A percentile compares a stretch with the other conserved stretches of the same genome.
phyloP scores from a whole-genome alignment of 2,888 invertebrate species.

The Gryllus longicercus region DNA sequence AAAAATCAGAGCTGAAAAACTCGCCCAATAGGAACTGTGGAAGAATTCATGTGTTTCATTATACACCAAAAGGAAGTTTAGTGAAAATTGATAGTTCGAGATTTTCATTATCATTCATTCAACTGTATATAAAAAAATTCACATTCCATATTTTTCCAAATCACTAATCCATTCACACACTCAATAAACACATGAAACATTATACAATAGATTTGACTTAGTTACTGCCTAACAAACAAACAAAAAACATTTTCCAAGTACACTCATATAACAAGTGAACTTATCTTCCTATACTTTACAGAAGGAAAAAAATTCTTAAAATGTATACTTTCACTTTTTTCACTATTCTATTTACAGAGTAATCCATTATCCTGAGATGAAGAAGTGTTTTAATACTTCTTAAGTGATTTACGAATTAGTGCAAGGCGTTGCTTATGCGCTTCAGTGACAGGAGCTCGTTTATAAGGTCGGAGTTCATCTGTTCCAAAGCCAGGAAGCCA shows the following conservation, averaged over 20 bases:
- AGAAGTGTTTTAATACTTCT: slow-evolving; percentile 65
- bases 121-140: background rate
- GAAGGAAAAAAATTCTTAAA: background rate
- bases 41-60: too few relatives aligned
- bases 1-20: too few relatives aligned
- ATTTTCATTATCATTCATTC: too few relatives aligned
- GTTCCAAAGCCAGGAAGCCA: slow-evolving; percentile 97
- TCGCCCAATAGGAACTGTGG: too few relatives aligned
- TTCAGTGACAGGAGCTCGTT: slow-evolving; percentile 85
- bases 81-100: too few relatives aligned
- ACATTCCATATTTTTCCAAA: background rate
- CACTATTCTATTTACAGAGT: background rate
- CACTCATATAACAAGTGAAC: background rate
- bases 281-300: background rate
- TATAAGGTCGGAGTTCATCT: slow-evolving; percentile 88
- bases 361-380: background rate
- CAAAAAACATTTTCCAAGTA: background rate
- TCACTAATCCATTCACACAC: background rate
- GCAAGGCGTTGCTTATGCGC: slow-evolving; percentile 92
- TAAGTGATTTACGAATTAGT: slow-evolving; percentile 82
- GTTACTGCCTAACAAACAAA: background rate
- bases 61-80: too few relatives aligned
- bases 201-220: slow-evolving; percentile 1
- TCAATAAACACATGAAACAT: background rate
- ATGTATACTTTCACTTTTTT: background rate